phyloP scores from a whole-genome alignment of 1,140 invertebrate species.

The Sweltsa coloradensis region DNA sequence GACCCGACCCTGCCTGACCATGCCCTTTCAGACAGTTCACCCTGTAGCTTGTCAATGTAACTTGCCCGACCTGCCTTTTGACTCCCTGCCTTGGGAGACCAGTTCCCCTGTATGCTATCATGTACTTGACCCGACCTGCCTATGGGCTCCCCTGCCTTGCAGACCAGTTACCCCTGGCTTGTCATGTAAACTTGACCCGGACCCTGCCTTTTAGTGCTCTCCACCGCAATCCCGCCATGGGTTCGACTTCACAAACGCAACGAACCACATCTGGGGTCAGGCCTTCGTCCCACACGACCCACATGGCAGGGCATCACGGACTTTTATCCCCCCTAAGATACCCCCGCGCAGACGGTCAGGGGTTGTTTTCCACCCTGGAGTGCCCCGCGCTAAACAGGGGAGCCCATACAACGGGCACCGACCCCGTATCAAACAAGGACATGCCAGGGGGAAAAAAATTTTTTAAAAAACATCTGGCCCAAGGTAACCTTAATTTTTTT shows the following conservation, averaged over 20 bases:
- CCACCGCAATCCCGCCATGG: neutral
- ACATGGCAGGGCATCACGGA: neutral
- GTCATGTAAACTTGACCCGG: neutral
- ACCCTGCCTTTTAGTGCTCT: neutral
- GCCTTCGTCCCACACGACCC: slow-evolving; percentile 1
- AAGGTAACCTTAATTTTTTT: slow-evolving; percentile 40
- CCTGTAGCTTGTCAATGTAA: too few species aligned
- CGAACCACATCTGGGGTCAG: slow-evolving; percentile 6
- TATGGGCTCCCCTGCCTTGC: too few species aligned
- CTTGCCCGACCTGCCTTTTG: too few species aligned
- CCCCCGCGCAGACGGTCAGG: slow-evolving; percentile 47
- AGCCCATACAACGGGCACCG: slow-evolving; percentile 38
- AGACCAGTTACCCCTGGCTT: neutral
- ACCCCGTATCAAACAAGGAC: slow-evolving; percentile 49
- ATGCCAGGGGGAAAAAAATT: slow-evolving; percentile 80
- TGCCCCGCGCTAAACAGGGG: slow-evolving; percentile 53
- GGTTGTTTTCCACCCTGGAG: slow-evolving; percentile 86
- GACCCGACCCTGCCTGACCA: too few species aligned
- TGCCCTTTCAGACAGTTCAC: too few species aligned
- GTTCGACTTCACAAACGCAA: neutral
- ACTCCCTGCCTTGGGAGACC: too few species aligned
- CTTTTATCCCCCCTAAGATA: slow-evolving; percentile 19
- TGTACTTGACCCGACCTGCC: too few species aligned
- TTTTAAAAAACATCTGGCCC: slow-evolving; percentile 94
- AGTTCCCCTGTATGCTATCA: too few species aligned